Evolutionary conservation across 2,797 vertebrate species (phyloP).

Genomic region (Anolis apletophallus): DNA sequence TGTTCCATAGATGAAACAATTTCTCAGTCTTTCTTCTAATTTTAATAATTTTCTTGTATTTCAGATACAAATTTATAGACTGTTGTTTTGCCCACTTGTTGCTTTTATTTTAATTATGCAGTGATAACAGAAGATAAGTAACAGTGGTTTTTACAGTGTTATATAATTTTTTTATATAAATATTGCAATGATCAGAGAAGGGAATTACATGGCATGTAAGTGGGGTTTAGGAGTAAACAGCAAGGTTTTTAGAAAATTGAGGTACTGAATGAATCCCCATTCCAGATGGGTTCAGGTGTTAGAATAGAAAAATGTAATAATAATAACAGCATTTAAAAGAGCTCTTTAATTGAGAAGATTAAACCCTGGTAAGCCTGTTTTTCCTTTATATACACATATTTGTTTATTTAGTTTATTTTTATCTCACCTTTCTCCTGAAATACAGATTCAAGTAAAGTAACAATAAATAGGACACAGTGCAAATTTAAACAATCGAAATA

Average conservation of each 20-base stretch:
- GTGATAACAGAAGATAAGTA: neutral
- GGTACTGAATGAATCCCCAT: neutral
- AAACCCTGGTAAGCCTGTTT: neutral
- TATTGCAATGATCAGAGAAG: neutral
- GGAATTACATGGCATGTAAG: neutral
- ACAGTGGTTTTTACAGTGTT: neutral
- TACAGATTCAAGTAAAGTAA: too few species aligned
- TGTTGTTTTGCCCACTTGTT: neutral
- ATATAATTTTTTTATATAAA: slow-evolving; percentile 5
- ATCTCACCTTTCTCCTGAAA: too few species aligned
- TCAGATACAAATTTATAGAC: neutral
- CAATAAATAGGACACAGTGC: too few species aligned
- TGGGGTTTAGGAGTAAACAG: neutral
- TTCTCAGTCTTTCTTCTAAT: neutral
- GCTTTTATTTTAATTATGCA: neutral
- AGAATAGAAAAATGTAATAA: neutral
- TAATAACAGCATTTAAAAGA: neutral
- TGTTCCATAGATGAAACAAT: neutral
- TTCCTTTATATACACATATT: neutral
- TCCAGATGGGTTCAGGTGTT: neutral
- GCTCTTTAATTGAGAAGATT: neutral
- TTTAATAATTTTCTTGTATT: neutral
- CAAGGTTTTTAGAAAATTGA: neutral
- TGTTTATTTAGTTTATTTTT: too few species aligned
- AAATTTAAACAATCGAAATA: too few species aligned